Evolutionary conservation across 2,888 invertebrate species (phyloP).

Genomic region (Brenthis daphne): DNA sequence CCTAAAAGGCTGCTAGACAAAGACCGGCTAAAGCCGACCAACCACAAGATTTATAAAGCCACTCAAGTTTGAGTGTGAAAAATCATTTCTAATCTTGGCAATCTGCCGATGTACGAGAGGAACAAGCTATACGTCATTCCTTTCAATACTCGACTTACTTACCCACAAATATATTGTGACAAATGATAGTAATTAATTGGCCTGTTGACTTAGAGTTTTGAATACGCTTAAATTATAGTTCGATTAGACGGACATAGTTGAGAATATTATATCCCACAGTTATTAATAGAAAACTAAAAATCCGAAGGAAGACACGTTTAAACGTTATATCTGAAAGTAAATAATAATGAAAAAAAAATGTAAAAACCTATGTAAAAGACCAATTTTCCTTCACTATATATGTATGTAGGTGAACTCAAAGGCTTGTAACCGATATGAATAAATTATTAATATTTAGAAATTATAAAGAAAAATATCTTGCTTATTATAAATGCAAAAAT

Average conservation of each 20-base stretch:
- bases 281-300: too few species aligned
- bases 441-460: too few species aligned
- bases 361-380: too few species aligned
- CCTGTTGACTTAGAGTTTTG: constrained; percentile 12
- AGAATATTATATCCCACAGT: too few species aligned
- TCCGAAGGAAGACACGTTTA: too few species aligned
- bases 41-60: constrained; percentile 32
- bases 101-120: constrained; percentile 37
- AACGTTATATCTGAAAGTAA: too few species aligned
- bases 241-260: not conserved
- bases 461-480: too few species aligned
- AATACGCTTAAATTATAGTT: constrained; percentile 5
- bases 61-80: constrained; percentile 34
- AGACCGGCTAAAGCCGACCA: constrained; percentile 21
- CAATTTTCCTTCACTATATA: too few species aligned
- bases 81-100: constrained; percentile 36
- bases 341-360: too few species aligned
- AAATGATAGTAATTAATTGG: constrained; percentile 40
- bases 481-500: too few species aligned
- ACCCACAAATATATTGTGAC: constrained; percentile 39
- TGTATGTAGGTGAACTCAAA: too few species aligned
- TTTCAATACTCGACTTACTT: constrained; percentile 42
- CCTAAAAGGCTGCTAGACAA: constrained; percentile 18
- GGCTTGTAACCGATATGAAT: too few species aligned
- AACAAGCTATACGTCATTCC: constrained; percentile 39